Conservation (phyloP, 2,113 vertebrate species). For the Narcine bancroftii region DNA sequence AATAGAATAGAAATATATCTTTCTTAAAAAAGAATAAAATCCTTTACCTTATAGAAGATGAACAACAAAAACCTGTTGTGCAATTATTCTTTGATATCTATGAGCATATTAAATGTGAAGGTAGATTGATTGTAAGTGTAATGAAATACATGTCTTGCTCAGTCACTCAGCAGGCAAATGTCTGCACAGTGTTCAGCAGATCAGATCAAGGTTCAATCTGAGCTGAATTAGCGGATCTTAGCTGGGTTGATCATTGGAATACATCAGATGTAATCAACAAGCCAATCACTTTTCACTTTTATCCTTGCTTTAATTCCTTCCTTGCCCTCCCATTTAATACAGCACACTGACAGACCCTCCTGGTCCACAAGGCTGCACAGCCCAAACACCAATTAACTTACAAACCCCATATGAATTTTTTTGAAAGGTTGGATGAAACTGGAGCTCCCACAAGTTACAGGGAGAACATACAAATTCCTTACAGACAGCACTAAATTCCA, state of each 20-base stretch:
- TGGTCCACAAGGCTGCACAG: too few relatives aligned
- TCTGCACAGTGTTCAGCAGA: too few relatives aligned
- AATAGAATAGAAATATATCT: background rate
- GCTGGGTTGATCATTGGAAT: background rate
- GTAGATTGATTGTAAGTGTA: background rate
- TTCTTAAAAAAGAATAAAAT: background rate
- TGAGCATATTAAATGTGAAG: background rate
- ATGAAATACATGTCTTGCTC: background rate
- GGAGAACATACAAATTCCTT: too few relatives aligned
- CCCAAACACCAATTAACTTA: too few relatives aligned
- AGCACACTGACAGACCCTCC: too few relatives aligned
- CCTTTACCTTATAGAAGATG: too few relatives aligned
- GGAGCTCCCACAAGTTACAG: too few relatives aligned
- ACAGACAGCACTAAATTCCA: too few relatives aligned
- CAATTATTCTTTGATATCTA: background rate
- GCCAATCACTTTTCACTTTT: background rate
- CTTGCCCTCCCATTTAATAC: too few relatives aligned
- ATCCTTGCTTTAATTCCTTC: background rate
- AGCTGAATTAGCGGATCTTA: background rate
- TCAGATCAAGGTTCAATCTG: background rate
- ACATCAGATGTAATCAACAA: background rate
- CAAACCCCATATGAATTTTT: too few relatives aligned
- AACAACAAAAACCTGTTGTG: background rate
- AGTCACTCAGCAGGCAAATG: background rate
- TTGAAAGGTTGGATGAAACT: too few relatives aligned